Conservation (phyloP, 2,113 vertebrate genomes). For the Quiscalus mexicanus region DNA sequence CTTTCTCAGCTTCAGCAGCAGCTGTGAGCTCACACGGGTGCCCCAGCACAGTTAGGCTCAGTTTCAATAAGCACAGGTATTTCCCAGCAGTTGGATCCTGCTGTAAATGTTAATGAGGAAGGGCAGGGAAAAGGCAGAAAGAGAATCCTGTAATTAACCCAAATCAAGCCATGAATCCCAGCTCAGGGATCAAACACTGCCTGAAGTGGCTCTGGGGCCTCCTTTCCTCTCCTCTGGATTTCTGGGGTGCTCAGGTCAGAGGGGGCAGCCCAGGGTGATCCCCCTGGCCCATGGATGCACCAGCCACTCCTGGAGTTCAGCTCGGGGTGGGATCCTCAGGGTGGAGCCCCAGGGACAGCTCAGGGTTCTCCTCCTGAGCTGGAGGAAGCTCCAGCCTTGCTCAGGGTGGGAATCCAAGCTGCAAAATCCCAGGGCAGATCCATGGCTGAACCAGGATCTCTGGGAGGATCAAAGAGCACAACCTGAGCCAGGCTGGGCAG, state of each 20-base stretch:
- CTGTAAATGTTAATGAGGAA: background rate
- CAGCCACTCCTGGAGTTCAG: background rate
- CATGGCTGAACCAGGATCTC: background rate
- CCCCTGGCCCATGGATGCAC: background rate
- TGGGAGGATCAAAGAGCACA: rapidly evolving
- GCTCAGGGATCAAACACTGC: background rate
- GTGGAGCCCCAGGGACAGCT: background rate
- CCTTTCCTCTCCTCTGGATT: background rate
- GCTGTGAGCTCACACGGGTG: background rate
- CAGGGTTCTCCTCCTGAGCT: background rate
- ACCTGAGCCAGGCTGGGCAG: background rate
- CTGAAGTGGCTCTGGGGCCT: background rate
- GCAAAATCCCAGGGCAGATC: rapidly evolving
- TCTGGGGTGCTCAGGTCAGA: background rate
- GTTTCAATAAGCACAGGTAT: background rate
- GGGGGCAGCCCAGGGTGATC: background rate
- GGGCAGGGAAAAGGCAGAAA: background rate
- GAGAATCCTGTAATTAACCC: background rate
- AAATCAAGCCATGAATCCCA: background rate
- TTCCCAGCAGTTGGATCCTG: background rate
- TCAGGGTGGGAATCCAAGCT: background rate
- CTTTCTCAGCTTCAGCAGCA: background rate
- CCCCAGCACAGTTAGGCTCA: background rate
- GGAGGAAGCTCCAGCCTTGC: background rate
- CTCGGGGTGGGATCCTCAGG: background rate